These are phyloP conservation scores for Muscidifurax raptorellus DNA, from an alignment of 1,140 invertebrate species.

Conservation along the genomic window DNA sequence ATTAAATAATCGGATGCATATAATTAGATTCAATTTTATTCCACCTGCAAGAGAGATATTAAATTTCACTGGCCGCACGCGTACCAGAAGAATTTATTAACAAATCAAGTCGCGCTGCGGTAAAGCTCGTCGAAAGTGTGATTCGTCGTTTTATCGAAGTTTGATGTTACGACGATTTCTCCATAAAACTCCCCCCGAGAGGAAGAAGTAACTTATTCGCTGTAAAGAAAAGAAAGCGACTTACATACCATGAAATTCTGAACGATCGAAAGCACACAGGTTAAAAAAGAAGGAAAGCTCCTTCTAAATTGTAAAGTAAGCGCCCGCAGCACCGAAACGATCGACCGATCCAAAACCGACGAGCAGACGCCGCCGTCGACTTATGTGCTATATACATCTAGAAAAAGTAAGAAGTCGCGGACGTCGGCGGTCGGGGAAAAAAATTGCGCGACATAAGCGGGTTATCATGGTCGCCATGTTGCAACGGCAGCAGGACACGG, in stretches of 20 bases:
- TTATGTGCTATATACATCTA: neutral
- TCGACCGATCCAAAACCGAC: neutral
- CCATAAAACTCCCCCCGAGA: too few relatives aligned
- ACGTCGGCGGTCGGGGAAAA: neutral
- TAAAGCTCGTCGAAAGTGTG: too few relatives aligned
- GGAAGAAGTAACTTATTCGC: too few relatives aligned
- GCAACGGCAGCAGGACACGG: slow-evolving; percentile 62
- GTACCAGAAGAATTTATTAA: too few relatives aligned
- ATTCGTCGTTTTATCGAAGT: too few relatives aligned
- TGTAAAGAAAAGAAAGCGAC: too few relatives aligned
- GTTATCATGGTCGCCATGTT: slow-evolving; percentile 70
- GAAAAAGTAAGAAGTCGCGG: slow-evolving; percentile 25
- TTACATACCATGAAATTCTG: too few relatives aligned
- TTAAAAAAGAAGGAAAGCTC: neutral
- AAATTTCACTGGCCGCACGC: too few relatives aligned
- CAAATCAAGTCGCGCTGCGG: too few relatives aligned
- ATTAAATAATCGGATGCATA: neutral
- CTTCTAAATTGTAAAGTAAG: neutral
- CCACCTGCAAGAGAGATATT: too few relatives aligned
- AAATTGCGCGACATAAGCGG: slow-evolving; percentile 51
- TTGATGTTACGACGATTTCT: too few relatives aligned
- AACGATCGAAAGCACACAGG: neutral
- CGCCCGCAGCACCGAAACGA: neutral
- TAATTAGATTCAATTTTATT: too few relatives aligned
- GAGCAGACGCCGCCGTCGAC: neutral